Evolutionary conservation across 2,113 vertebrate genomes (phyloP).

Genomic region (Chamaea fasciata): DNA sequence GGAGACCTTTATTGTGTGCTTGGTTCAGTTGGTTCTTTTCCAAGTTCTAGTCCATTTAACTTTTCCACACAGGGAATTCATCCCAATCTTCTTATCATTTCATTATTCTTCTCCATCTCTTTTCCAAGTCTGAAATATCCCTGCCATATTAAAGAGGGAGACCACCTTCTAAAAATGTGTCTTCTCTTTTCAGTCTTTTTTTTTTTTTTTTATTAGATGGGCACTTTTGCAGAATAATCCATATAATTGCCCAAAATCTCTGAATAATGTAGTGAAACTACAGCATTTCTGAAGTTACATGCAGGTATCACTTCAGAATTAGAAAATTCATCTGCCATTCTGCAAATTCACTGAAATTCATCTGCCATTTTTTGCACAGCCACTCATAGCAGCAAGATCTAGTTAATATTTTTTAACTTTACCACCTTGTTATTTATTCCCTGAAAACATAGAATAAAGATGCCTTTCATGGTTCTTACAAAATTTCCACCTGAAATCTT

Average conservation of each 20-base stretch:
- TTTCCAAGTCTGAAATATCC: not conserved
- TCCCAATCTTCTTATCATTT: not conserved
- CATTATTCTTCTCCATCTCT: not conserved
- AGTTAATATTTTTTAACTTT: not conserved
- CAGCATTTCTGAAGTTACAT: not conserved
- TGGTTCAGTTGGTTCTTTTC: constrained; percentile 16
- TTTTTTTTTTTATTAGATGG: not conserved
- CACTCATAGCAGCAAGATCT: not conserved
- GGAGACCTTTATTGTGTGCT: not conserved
- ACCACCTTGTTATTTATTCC: not conserved
- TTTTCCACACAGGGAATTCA: not conserved
- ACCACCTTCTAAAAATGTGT: not conserved
- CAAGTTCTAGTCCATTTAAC: not conserved
- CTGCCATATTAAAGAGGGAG: not conserved
- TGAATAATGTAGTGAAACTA: not conserved
- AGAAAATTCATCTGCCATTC: not conserved
- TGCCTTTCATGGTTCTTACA: not conserved
- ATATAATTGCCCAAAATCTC: not conserved
- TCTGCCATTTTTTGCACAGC: not conserved
- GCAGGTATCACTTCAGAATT: not conserved
- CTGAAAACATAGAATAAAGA: not conserved
- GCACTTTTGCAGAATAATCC: not conserved
- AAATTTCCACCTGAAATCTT: not conserved
- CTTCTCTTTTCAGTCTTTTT: not conserved
- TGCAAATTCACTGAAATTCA: not conserved